Evolutionary conservation across 92 coral and sea anemone genomes (phyloP).

Genomic region (Scolanthus callimorphus): DNA sequence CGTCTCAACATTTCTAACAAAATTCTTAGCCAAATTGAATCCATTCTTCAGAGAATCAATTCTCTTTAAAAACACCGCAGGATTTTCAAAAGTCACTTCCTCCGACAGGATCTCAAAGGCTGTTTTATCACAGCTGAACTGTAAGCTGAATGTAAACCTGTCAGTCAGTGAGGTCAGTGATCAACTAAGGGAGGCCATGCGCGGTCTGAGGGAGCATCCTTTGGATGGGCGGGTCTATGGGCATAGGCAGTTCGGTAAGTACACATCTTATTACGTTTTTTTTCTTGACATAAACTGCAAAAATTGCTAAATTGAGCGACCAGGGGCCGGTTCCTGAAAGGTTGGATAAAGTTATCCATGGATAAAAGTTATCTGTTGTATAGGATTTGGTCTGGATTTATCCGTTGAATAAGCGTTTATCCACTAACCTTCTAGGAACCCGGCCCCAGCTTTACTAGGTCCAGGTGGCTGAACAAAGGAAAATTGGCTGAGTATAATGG

Average conservation of each 20-base stretch:
- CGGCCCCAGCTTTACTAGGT: too few species aligned
- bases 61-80: slow-evolving; percentile 31
- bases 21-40: slow-evolving; percentile 20
- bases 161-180: slow-evolving; percentile 37
- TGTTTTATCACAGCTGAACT: slow-evolving; percentile 5
- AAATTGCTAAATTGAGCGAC: too few species aligned
- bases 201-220: slow-evolving; percentile 27
- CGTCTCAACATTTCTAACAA: slow-evolving; percentile 21
- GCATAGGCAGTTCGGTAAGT: slow-evolving; percentile 55
- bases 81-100: slow-evolving; percentile 32
- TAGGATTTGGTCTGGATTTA: too few species aligned
- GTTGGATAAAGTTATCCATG: too few species aligned
- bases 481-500: too few species aligned
- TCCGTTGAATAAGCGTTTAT: too few species aligned
- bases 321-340: too few species aligned
- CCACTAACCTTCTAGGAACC: too few species aligned
- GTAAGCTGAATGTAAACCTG: slow-evolving; percentile 32
- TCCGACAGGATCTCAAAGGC: slow-evolving; percentile 24
- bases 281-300: too few species aligned
- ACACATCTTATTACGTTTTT: too few species aligned
- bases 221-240: slow-evolving; percentile 53
- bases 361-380: too few species aligned
- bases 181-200: slow-evolving; percentile 11
- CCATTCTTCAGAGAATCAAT: slow-evolving; percentile 28
- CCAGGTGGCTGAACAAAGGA: too few species aligned